Conservation (phyloP, 2,797 vertebrate genomes). For the Setipinna tenuifilis region DNA sequence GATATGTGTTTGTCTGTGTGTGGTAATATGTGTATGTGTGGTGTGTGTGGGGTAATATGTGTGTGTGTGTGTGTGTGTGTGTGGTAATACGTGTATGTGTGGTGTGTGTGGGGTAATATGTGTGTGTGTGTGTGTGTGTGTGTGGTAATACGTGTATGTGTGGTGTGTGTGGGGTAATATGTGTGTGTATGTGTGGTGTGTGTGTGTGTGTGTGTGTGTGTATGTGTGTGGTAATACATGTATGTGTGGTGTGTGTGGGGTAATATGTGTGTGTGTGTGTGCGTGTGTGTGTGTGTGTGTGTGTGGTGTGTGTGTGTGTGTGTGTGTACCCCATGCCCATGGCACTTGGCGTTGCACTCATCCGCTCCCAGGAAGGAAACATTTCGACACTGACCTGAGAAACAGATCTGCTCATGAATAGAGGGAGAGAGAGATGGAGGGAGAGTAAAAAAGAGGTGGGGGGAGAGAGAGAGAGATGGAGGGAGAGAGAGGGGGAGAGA, state of each 20-base stretch:
- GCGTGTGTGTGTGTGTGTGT: constrained; percentile 15
- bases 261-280: background rate
- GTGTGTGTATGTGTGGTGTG: no score
- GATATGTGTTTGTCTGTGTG: no score
- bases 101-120: background rate
- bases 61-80: no score
- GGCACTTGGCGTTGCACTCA: constrained; percentile 88
- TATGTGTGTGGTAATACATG: background rate
- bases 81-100: background rate
- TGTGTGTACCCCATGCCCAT: constrained; percentile 83
- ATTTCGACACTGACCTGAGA: constrained; percentile 91
- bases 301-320: background rate
- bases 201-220: background rate
- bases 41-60: no score
- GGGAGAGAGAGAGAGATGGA: background rate
- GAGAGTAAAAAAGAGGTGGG: background rate
- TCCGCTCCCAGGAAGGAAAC: constrained; percentile 87
- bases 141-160: background rate
- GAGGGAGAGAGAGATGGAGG: background rate
- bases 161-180: no score
- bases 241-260: background rate
- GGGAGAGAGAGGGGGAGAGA: no score
- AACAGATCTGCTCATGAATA: constrained; percentile 84
- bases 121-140: background rate
- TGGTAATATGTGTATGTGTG: no score